Conservation (phyloP, 2,113 vertebrate genomes). For the Gulo gulo region DNA sequence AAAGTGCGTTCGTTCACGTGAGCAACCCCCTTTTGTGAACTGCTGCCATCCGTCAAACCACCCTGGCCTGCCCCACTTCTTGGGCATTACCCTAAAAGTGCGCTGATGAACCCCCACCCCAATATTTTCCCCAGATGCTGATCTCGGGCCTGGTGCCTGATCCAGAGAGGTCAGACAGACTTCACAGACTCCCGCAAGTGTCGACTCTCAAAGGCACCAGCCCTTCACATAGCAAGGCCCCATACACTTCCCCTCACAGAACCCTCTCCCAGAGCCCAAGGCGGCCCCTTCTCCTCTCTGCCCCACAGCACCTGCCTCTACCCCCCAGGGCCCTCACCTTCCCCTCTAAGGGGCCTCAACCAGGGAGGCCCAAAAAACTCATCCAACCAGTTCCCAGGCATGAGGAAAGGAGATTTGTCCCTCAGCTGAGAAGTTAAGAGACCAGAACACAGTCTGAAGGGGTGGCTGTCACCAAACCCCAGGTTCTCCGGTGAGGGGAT, state of each 20-base stretch:
- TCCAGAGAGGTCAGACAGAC: not conserved
- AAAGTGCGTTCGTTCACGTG: rapidly evolving
- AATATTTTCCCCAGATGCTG: not conserved
- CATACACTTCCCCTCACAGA: not conserved
- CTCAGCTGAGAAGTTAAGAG: not conserved
- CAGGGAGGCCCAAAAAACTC: slow-evolving; percentile 60
- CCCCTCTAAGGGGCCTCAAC: slow-evolving; percentile 30
- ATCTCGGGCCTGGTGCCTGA: not conserved
- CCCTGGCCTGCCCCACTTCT: not conserved
- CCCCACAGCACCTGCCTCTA: not conserved
- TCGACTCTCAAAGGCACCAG: not conserved
- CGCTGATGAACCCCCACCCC: not conserved
- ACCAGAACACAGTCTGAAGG: not conserved
- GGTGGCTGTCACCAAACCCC: not conserved
- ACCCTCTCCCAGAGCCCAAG: not conserved
- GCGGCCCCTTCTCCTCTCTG: not conserved
- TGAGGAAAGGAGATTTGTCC: not conserved
- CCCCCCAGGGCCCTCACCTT: not conserved
- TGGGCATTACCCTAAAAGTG: not conserved
- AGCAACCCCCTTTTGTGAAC: not conserved
- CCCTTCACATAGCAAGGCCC: not conserved
- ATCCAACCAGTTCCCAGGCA: slow-evolving; percentile 72
- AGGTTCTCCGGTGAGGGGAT: not conserved
- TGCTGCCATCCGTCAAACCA: too few relatives aligned
- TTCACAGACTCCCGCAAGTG: not conserved